Percentiles rank a stretch among this genome's conserved stretches.
These are phyloP conservation scores for Proisotoma minuta DNA, from an alignment of 2,888 invertebrate species.

Conservation along the genomic window DNA sequence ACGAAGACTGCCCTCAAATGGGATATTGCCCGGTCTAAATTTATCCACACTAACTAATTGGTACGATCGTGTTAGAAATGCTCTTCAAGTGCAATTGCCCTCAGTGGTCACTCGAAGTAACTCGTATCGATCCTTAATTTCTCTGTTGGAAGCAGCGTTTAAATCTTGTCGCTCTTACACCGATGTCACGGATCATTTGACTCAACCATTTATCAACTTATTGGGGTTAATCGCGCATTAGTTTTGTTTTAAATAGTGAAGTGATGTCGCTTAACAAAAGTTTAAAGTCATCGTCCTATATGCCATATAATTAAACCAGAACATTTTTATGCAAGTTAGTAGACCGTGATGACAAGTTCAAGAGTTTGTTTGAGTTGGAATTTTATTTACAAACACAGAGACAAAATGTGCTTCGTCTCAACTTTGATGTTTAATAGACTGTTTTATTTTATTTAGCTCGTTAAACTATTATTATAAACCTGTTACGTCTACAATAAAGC, in stretches of 20 bases:
- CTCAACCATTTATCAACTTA: slow-evolving; percentile 32
- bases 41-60: slow-evolving; percentile 30
- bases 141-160: slow-evolving; percentile 28
- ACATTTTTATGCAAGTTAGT: too few relatives aligned
- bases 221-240: slow-evolving; percentile 21
- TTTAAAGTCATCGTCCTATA: too few relatives aligned
- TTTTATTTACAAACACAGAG: too few relatives aligned
- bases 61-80: slow-evolving; percentile 32
- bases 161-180: slow-evolving; percentile 29
- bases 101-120: slow-evolving; percentile 24
- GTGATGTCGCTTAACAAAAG: too few relatives aligned
- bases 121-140: slow-evolving; percentile 28
- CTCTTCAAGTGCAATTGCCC: slow-evolving; percentile 22
- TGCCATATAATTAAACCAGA: too few relatives aligned
- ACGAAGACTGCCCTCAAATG: slow-evolving; percentile 27
- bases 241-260: background rate
- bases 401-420: too few relatives aligned
- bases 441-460: too few relatives aligned
- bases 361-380: too few relatives aligned
- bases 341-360: too few relatives aligned
- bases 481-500: too few relatives aligned
- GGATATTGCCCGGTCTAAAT: slow-evolving; percentile 28
- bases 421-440: too few relatives aligned
- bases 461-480: too few relatives aligned
- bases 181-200: slow-evolving; percentile 29